These are phyloP conservation scores for Suricata suricatta DNA, from an alignment of 2,113 vertebrate species.

Conservation along the genomic window DNA sequence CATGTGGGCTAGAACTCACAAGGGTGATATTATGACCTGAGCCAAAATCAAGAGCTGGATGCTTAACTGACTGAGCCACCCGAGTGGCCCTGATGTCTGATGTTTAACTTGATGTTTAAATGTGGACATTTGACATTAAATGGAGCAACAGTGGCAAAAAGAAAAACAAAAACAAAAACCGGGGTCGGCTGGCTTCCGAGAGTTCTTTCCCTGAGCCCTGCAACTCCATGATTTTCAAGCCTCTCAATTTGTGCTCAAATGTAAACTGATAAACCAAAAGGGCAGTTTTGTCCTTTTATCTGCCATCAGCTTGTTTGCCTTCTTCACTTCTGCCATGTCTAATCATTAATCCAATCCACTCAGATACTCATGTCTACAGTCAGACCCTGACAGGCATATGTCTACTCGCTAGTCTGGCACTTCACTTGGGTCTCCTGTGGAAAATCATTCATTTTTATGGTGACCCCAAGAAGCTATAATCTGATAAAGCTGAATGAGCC, in stretches of 20 bases:
- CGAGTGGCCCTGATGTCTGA: no score
- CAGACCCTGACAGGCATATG: background rate
- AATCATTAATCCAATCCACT: background rate
- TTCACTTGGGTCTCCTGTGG: background rate
- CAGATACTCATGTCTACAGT: background rate
- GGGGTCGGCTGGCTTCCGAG: background rate
- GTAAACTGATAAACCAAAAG: background rate
- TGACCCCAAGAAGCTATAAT: background rate
- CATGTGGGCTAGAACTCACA: no score
- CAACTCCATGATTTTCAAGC: background rate
- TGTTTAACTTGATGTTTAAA: no score
- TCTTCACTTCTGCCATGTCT: background rate
- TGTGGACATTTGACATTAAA: no score
- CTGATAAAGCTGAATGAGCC: background rate
- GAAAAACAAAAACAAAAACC: no score
- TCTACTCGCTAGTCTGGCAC: background rate
- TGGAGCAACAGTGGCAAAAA: no score
- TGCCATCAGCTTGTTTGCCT: background rate
- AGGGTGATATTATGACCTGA: no score
- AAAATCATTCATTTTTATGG: conserved; percentile 1
- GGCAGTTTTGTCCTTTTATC: background rate
- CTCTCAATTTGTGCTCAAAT: background rate
- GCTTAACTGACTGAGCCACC: no score
- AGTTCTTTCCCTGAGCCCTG: background rate
- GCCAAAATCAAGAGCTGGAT: no score